Base-by-base conservation (phyloP, 2,797 vertebrate genomes). In the Bovichtus diacanthus region DNA sequence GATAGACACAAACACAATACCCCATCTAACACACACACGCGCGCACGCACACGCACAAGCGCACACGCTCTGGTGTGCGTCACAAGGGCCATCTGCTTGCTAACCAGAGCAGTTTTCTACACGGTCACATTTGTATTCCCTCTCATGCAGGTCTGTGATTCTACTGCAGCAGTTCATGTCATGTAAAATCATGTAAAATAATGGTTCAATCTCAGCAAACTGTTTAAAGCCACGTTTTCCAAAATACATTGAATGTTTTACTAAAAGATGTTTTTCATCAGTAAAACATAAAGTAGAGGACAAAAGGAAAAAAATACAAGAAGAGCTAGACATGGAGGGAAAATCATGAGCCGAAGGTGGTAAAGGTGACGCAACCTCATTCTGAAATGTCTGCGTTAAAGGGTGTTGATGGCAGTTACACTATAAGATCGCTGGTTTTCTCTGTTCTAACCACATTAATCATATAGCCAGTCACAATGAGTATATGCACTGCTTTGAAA, bases 71-170 rank as follows among this genome's bases (percentile, higher is more conserved):
- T 88, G 75, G 85, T 88, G 90, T 92, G 93, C 92, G 93, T 94
- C 93, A 94, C 88, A 46, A 78, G 78, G 88, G 87, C 94, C 95
- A 95, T 95, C 94, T 95, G 94, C 86, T 89, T 76, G 85, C 88
- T 88, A 86, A 90, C 86, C 84, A 75, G 87, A 88, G 83, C 90
- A 60, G 59, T 87, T 87, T 91, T 90, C 80, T 86, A 80, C 80
- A 79, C 80, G 39, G 74, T 63, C 84, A 73, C 65, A 73, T 70
- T 81, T 49, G 47, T 61, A 80, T 61, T 79, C 50, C 9, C 56
- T 68, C 58, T 82, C 50, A 36, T 71, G 74, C 41, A 56, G 65
- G 43, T 82, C 77, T 76, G 41, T 27, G 44, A 70, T 53, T 69
- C 55, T 58, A 60, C 60, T 51, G 55, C 55, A 44, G 18, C 6